These are phyloP conservation scores for Alexandromys oeconomus DNA, from an alignment of 2,797 vertebrate species.

Conservation along the genomic window DNA sequence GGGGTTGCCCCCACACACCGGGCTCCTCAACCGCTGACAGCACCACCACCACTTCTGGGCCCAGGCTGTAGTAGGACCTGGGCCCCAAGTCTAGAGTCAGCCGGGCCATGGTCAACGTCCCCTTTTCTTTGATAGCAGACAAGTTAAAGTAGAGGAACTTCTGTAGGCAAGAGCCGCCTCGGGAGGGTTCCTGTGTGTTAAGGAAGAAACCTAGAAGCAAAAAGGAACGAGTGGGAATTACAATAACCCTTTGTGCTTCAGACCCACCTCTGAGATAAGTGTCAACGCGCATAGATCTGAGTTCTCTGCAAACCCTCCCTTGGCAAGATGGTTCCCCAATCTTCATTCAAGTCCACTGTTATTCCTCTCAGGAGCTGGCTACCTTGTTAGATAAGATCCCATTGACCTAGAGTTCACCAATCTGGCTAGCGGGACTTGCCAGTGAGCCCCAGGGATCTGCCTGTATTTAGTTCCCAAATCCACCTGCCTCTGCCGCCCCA, in stretches of 20 bases:
- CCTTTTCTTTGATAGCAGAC: slow-evolving; percentile 67
- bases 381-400: background rate
- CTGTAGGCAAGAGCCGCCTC: slow-evolving; percentile 59
- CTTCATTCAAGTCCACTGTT: background rate
- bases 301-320: background rate
- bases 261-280: background rate
- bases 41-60: slow-evolving; percentile 65
- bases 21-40: slow-evolving; percentile 61
- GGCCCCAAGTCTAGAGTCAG: slow-evolving; percentile 79
- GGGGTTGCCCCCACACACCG: background rate
- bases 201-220: slow-evolving; percentile 69
- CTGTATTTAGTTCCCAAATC: no score
- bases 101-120: slow-evolving; percentile 76
- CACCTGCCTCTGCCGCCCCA: no score
- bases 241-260: background rate
- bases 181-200: slow-evolving; percentile 7
- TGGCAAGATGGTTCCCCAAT: background rate
- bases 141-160: slow-evolving; percentile 83
- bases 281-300: background rate
- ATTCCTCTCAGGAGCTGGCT: background rate
- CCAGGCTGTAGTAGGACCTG: slow-evolving; percentile 69
- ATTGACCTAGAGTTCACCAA: background rate
- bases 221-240: slow-evolving; percentile 11
- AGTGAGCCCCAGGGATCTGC: background rate
- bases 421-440: background rate